Base-by-base conservation (phyloP, 2,888 invertebrate species). In the Ctena decussata region DNA sequence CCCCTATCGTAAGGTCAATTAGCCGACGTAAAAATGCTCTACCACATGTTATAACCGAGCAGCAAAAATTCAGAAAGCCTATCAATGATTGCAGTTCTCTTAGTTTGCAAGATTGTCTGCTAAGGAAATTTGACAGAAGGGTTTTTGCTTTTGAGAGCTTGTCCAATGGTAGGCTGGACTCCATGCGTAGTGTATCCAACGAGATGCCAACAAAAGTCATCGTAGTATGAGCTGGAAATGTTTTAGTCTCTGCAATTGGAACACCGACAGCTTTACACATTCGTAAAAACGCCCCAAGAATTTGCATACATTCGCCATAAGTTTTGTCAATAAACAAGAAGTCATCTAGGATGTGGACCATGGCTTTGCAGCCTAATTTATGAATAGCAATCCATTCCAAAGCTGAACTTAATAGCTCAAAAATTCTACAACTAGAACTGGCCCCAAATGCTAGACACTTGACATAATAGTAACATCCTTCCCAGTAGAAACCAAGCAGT, bases 271-370 rank as follows among this genome's bases (percentile, higher is more conserved):
- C 6, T 1, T 41, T 27, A 57, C 80, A 85, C 24, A 82, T 30
- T 1, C 15, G 27, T 18, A 77, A 39, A 27, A 82, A 80, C 0
- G 77, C 74, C 12, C 69, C 84, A 12, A 81, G 12, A 12, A 81
- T 74, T n/a, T n/a, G n/a, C n/a, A n/a, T n/a, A n/a, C n/a, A n/a
- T n/a, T n/a, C n/a, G n/a, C n/a, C n/a, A n/a, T n/a, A n/a, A n/a
- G n/a, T n/a, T n/a, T n/a, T n/a, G n/a, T n/a, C n/a, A n/a, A n/a
- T n/a, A n/a, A n/a, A n/a, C 2, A 77, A 44, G 30, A 78, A 81
- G 75, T 81, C 85, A 46, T 85, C 85, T 0, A 85, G 57, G 8
- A 82, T 82, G 44, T 85, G 76, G 2, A 82, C 32, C 3, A 80
- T 75, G n/a, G 53, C 32, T 32, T 24, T 3, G 35, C 72, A 69